These are phyloP conservation scores for Delphinapterus leucas DNA, from an alignment of 2,113 vertebrate species.

Conservation along the genomic window DNA sequence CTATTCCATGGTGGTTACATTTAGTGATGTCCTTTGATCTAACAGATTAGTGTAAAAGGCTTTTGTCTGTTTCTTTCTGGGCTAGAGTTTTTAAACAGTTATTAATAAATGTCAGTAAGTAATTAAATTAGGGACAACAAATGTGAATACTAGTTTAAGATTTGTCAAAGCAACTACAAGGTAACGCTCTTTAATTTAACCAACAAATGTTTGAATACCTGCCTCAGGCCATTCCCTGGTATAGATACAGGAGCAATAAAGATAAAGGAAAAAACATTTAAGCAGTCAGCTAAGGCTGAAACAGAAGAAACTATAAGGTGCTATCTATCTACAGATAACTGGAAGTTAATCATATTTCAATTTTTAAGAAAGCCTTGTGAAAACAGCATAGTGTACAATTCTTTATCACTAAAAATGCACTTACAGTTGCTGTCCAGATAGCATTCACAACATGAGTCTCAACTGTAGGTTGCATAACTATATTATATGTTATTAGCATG, in stretches of 20 bases:
- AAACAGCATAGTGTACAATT: background rate
- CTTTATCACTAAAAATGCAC: background rate
- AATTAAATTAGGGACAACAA: constrained; percentile 9
- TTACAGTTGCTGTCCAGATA: background rate
- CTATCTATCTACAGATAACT: background rate
- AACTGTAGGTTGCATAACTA: background rate
- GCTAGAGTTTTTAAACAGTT: background rate
- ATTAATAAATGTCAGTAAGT: background rate
- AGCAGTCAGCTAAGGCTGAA: background rate
- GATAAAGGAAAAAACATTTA: background rate
- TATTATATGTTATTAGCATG: background rate
- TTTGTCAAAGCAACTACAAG: background rate
- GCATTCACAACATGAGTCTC: background rate
- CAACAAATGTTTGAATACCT: background rate
- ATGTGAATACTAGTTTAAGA: constrained; percentile 11
- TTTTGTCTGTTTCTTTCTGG: background rate
- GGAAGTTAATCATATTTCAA: background rate
- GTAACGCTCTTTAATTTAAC: background rate
- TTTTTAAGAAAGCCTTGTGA: constrained; percentile 1
- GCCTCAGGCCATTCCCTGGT: background rate
- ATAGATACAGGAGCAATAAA: background rate
- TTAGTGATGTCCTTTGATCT: background rate
- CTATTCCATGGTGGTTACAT: background rate
- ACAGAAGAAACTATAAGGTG: background rate
- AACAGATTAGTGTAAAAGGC: background rate